A percentile compares a stretch with the other conserved stretches of the same genome.
Evolutionary conservation across 2,797 vertebrate genomes (phyloP).

Genomic region (Synanceia verrucosa): DNA sequence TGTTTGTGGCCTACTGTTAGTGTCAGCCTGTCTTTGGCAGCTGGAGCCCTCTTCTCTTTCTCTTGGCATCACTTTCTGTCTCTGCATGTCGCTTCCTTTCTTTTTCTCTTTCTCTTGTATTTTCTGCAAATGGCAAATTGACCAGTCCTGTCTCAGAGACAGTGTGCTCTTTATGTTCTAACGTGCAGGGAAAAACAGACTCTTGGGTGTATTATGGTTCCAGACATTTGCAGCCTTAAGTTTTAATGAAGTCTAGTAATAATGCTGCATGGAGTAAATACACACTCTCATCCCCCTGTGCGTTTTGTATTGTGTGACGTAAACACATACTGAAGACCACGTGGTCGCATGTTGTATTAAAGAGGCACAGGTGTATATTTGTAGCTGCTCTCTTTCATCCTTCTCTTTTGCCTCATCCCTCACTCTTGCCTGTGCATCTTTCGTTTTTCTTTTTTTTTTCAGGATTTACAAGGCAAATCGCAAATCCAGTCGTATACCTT

Average conservation of each 20-base stretch:
- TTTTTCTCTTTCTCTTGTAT: conserved; percentile 7
- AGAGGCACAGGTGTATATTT: conserved; percentile 31
- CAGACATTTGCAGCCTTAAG: conserved; percentile 39
- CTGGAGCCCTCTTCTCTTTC: conserved; percentile 46
- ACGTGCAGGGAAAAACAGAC: conserved; percentile 41
- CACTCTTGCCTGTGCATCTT: conserved; percentile 7
- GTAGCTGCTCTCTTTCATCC: conserved; percentile 15
- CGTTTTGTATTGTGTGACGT: conserved; percentile 2
- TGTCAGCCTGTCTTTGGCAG: conserved; percentile 49
- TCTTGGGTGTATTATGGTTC: conserved; percentile 48
- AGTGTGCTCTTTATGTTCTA: conserved; percentile 48
- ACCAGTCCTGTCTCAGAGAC: conserved; percentile 45
- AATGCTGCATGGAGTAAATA: conserved; percentile 33
- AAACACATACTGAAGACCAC: conserved; percentile 12
- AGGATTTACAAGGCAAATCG: conserved; percentile 65
- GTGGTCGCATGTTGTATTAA: background rate
- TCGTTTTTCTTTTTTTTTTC: conserved; percentile 42
- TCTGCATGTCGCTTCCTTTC: conserved; percentile 15
- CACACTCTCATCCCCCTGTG: conserved; percentile 13
- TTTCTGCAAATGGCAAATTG: conserved; percentile 56
- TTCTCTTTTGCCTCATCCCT: conserved; percentile 26
- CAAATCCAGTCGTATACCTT: conserved; percentile 69
- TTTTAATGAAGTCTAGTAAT: conserved; percentile 64
- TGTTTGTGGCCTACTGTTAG: conserved; percentile 50
- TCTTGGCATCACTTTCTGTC: conserved; percentile 33